Base-by-base conservation (phyloP, 2,797 vertebrate genomes). In the Pantherophis alleghaniensis region DNA sequence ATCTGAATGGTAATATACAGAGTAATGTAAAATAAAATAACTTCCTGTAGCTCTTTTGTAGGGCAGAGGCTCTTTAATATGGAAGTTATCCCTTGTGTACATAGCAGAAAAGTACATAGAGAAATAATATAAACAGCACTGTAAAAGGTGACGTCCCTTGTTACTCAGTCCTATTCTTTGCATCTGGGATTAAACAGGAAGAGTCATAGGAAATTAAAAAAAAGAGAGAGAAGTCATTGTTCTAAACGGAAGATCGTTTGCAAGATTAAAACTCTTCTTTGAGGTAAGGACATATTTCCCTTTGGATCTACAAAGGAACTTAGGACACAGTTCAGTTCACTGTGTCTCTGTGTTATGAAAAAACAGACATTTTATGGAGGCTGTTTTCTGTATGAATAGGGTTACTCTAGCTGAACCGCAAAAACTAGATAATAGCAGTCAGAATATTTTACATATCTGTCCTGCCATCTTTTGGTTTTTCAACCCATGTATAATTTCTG, bases 271-370 rank as follows among this genome's bases (percentile, higher is more conserved):
- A 28, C 90, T 94, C 79, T 94, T 95, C 96, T 96, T 95, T 69
- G 95, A 96, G 96, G 96, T 90, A 95, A 96, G 88, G 5, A 94
- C 24, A 32, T 61, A 6, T 94, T 97, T 97, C 95, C 95, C 96
- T 93, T 96, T 95, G 91, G 89, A 88, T 88, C 96, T 37, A 11
- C 0, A 0, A 60, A 59, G 90, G 28, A 91, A 1, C 7, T 90
- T 91, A 94, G 93, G 91, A 56, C 60, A 95, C 91, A 92, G 92
- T 1, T 0, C 57, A 92, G 91, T 59, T 28, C 79, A 87, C 88
- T 92, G 0, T 7, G 13, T 87, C 3, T 91, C 69, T 90, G 57
- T 1, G 1, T n/a, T 32, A 42, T 92, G 66, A 32, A 37, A 37
- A 90, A 87, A 18, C 90, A n/a, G 16, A 51, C 28, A 92, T 37